Percentiles rank a stretch among this genome's conserved stretches.
These are phyloP conservation scores for Agrotis clavis DNA, from an alignment of 2,888 invertebrate species.

Conservation along the genomic window DNA sequence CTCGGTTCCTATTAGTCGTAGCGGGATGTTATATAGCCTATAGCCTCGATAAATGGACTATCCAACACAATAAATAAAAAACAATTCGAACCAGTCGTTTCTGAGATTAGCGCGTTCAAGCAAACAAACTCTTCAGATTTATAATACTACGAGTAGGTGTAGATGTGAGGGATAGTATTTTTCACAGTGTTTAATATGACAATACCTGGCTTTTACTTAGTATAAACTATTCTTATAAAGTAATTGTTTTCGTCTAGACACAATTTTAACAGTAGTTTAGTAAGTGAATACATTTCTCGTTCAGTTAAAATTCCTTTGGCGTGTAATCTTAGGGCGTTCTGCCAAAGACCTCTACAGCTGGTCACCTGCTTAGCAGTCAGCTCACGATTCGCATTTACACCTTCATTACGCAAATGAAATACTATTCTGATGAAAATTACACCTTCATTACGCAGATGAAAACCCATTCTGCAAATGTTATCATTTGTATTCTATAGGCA, in stretches of 20 bases:
- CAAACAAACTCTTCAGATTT: too few relatives aligned
- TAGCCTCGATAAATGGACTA: too few relatives aligned
- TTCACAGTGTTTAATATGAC: too few relatives aligned
- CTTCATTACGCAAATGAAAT: constrained; percentile 6
- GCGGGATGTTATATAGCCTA: too few relatives aligned
- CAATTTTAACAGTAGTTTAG: constrained; percentile 1
- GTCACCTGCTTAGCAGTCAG: neutral
- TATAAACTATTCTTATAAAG: neutral
- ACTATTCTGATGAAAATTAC: constrained; percentile 3
- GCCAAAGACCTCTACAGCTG: constrained; percentile 26
- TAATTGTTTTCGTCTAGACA: constrained; percentile 28
- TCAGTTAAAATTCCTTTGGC: constrained; percentile 23
- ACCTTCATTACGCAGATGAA: constrained; percentile 7
- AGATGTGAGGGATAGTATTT: too few relatives aligned
- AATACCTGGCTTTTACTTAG: neutral
- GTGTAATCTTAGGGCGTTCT: neutral
- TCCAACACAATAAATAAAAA: too few relatives aligned
- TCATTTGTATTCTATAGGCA: neutral
- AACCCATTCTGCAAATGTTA: neutral
- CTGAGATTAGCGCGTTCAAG: too few relatives aligned
- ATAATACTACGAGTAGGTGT: too few relatives aligned
- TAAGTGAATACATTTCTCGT: neutral
- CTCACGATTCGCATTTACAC: constrained; percentile 8
- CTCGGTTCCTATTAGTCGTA: too few relatives aligned
- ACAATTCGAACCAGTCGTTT: too few relatives aligned